Evolutionary conservation across 2,113 vertebrate species (phyloP), one percentile per base, ranked within the genome.

Genomic region (Triplophysa tibetana): DNA sequence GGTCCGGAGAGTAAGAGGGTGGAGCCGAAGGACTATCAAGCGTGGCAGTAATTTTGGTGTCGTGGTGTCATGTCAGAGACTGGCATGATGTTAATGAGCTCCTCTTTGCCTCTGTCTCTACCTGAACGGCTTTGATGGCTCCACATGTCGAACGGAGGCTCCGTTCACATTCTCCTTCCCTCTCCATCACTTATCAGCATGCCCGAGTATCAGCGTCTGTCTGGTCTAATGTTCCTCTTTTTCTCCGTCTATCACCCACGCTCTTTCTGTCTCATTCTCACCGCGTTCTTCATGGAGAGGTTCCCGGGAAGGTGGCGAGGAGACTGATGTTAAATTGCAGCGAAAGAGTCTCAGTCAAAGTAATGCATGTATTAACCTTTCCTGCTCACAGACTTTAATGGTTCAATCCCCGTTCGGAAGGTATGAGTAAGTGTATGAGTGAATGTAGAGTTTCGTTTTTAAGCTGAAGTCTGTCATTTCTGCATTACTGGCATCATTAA

Each of bases 71-170:
- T 85, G 79, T 85, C 79, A 85, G 76, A 81, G 72, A 82, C 70
- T 52, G 76, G 66, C 79, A 73, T 83, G 54, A 85, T 85, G 84
- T 66, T 81, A 85, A 85, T 85, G 82, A 85, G 81, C 70, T 67
- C 73, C 68, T 29, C 43, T 69, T 14, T 64, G 12, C 24, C 33
- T 72, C 29, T 9, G 45, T 63, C 62, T 63, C 33, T 56, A 62
- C 65, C 50, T 80, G 33, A 52, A 61, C 26, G 17, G 41, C 52
- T 72, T 45, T 48, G 17, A 65, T 78, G 60, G 81, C 74, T 66
- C 29, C 70, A 33, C 62, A 50, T 62, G 65, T 79, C 52, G 43
- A 48, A 52, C 29, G 41, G 61, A 54, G 45, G 45, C 62, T 65
- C 52, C 26, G 16, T 26, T 52, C 26, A 52, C 43, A 2, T 38